Conservation (phyloP, 2,888 invertebrate species). For the Pegoplata infirma region DNA sequence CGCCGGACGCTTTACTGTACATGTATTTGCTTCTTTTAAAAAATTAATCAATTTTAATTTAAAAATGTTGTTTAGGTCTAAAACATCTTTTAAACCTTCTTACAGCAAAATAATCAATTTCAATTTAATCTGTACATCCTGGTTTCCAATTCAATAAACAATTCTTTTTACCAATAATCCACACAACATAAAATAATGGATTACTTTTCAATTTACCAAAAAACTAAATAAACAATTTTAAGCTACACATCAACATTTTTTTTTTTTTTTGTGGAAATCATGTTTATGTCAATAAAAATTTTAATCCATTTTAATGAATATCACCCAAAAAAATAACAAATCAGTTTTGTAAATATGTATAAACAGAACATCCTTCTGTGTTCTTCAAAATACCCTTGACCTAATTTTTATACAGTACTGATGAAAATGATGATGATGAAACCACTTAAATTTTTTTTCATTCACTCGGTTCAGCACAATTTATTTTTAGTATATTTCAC, state of each 20-base stretch:
- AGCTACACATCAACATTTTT: not conserved
- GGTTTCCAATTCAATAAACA: no score
- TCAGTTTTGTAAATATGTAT: not conserved
- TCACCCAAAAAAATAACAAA: not conserved
- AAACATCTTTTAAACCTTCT: no score
- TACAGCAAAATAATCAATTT: no score
- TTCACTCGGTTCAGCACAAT: constrained; percentile 35
- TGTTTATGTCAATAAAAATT: constrained; percentile 3
- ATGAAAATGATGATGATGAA: constrained; percentile 30
- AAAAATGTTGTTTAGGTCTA: no score
- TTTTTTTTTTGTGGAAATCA: no score
- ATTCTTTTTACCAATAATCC: no score
- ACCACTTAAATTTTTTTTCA: constrained; percentile 46
- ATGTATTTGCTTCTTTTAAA: no score
- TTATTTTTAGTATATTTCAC: constrained; percentile 26
- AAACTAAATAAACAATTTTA: not conserved
- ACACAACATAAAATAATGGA: no score
- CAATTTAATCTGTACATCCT: no score
- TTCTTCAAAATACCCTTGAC: constrained; percentile 55
- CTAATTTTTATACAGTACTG: constrained; percentile 30
- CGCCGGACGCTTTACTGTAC: no score
- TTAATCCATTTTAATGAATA: constrained; percentile 13
- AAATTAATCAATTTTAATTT: no score
- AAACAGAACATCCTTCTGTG: not conserved
- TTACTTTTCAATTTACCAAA: no score